Percentiles rank a stretch among this genome's conserved stretches.
Evolutionary conservation across 2,113 vertebrate genomes (phyloP).

Genomic region (Thalassoma bifasciatum): DNA sequence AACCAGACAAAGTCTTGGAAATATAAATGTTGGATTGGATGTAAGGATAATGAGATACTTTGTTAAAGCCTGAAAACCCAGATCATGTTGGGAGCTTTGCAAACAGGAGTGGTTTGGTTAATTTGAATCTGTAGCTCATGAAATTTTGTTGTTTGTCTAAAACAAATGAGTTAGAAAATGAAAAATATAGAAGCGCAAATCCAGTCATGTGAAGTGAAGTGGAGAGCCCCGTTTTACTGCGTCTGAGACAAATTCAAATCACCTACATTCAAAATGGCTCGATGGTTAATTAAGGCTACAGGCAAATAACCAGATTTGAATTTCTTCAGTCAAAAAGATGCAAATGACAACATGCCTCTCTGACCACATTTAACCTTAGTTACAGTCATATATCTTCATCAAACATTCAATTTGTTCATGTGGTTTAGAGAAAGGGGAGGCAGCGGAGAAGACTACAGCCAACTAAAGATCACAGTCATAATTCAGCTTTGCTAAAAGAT

Average conservation of each 20-base stretch:
- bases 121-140: neutral
- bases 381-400: neutral
- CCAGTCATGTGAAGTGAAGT: neutral
- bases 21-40: too few relatives aligned
- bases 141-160: neutral
- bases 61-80: too few relatives aligned
- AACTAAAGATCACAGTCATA: too few relatives aligned
- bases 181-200: conserved; percentile 16
- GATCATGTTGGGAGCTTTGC: too few relatives aligned
- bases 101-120: too few relatives aligned
- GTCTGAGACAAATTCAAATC: conserved; percentile 32
- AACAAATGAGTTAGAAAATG: too few relatives aligned
- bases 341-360: neutral
- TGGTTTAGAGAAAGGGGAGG: neutral
- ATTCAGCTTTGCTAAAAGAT: too few relatives aligned
- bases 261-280: conserved; percentile 42
- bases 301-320: conserved; percentile 49
- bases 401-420: neutral
- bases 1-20: too few relatives aligned
- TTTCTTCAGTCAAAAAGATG: neutral
- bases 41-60: too few relatives aligned
- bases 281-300: conserved; percentile 36
- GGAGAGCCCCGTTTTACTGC: neutral
- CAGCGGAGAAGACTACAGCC: too few relatives aligned
- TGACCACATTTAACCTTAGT: neutral